Percentiles rank a stretch among this genome's conserved stretches.
phyloP scores from a whole-genome alignment of 2,113 vertebrate species.

The Pelecanus crispus region DNA sequence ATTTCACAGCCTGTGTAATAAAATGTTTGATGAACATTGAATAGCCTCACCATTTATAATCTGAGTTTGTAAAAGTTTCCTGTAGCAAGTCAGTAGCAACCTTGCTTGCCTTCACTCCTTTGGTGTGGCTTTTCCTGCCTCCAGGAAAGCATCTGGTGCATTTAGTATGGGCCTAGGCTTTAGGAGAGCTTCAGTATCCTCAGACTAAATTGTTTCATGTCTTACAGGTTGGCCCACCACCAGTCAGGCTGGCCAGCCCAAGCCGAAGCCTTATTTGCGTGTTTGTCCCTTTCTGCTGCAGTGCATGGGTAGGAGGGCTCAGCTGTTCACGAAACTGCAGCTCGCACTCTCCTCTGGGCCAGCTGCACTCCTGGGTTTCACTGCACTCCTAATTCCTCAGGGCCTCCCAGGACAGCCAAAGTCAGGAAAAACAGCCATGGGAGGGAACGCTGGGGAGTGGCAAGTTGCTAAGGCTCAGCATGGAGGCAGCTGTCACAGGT shows the following conservation, averaged over 20 bases:
- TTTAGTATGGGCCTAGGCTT: neutral
- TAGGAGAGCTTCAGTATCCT: neutral
- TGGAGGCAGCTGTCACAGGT: neutral
- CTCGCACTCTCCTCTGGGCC: neutral
- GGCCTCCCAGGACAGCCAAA: neutral
- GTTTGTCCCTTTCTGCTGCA: neutral
- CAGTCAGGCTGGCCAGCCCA: neutral
- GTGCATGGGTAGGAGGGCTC: neutral
- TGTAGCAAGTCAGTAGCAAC: neutral
- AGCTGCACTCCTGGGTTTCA: neutral
- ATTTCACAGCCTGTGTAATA: neutral
- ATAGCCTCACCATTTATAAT: neutral
- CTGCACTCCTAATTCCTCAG: neutral
- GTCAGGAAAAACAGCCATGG: neutral
- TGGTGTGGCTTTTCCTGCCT: neutral
- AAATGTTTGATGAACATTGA: neutral
- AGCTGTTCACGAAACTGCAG: neutral
- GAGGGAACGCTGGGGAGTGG: neutral
- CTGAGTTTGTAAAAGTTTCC: neutral
- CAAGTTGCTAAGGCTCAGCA: neutral
- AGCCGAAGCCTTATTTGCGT: rapidly evolving
- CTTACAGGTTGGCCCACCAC: neutral
- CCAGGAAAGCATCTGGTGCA: neutral
- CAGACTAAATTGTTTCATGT: rapidly evolving
- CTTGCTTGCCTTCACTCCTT: neutral